Evolutionary conservation across 2,797 vertebrate species (phyloP).

Genomic region (Falco naumanni): DNA sequence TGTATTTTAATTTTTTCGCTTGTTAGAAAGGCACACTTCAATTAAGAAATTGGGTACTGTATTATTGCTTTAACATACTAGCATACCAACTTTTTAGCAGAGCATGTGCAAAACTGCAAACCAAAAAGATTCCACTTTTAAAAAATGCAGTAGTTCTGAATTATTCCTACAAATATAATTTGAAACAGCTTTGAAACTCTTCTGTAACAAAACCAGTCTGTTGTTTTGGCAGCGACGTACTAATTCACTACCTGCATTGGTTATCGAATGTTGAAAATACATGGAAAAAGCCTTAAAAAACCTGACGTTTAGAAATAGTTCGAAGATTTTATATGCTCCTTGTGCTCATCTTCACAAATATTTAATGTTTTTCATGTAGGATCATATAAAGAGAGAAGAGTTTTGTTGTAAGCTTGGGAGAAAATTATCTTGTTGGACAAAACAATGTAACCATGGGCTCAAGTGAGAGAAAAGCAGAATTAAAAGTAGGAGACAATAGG

Average conservation of each 20-base stretch:
- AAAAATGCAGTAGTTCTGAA: neutral
- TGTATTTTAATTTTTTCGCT: neutral
- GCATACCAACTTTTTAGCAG: neutral
- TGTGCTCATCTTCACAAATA: constrained; percentile 51
- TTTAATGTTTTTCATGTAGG: neutral
- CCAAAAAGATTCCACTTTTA: rapidly evolving
- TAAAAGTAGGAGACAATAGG: neutral
- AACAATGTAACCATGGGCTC: neutral
- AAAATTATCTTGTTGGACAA: neutral
- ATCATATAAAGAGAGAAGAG: neutral
- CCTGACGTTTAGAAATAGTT: constrained; percentile 54
- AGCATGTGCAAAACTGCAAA: neutral
- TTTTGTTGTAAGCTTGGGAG: neutral
- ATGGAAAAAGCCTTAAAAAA: constrained; percentile 34
- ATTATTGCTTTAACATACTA: neutral
- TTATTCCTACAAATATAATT: neutral
- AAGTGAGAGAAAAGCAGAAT: neutral
- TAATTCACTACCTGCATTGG: constrained; percentile 25
- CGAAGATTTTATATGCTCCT: constrained; percentile 33
- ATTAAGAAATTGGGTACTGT: neutral
- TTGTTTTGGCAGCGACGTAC: constrained; percentile 32
- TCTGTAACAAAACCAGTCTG: constrained; percentile 27
- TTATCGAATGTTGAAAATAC: constrained; percentile 36
- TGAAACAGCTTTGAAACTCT: neutral
- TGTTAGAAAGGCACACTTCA: neutral